phyloP scores from a whole-genome alignment of 2,113 vertebrate species.

The Passer domesticus region DNA sequence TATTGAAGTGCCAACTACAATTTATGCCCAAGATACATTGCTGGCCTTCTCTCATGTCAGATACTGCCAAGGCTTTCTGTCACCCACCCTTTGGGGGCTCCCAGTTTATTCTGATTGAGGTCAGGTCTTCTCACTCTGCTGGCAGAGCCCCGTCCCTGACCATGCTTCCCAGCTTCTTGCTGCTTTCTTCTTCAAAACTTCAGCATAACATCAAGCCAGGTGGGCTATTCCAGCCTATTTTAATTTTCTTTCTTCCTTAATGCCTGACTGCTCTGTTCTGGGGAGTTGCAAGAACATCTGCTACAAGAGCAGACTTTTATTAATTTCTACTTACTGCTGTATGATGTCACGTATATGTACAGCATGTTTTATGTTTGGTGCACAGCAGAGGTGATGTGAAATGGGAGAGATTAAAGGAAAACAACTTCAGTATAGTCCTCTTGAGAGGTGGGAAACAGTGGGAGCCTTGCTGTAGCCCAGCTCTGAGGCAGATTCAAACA shows the following conservation, averaged over 20 bases:
- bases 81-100: background rate
- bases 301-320: background rate
- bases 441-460: background rate
- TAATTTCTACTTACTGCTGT: background rate
- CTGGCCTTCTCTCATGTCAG: slow-evolving; percentile 21
- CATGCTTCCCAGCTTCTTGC: background rate
- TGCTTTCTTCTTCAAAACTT: background rate
- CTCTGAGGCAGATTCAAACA: background rate
- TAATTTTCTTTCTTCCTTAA: background rate
- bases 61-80: background rate
- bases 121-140: background rate
- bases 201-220: background rate
- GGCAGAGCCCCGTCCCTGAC: background rate
- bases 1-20: slow-evolving; percentile 58
- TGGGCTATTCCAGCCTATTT: background rate
- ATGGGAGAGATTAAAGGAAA: background rate
- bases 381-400: background rate
- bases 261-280: background rate
- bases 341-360: background rate
- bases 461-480: background rate
- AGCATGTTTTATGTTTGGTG: background rate
- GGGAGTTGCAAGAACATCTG: slow-evolving; percentile 1
- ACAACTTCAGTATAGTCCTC: background rate
- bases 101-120: background rate
- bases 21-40: slow-evolving; percentile 23